A percentile compares a stretch with the other conserved stretches of the same genome.
These are phyloP conservation scores for Coecobrya sp. DNA, from an alignment of 2,888 invertebrate genomes.

Conservation along the genomic window DNA sequence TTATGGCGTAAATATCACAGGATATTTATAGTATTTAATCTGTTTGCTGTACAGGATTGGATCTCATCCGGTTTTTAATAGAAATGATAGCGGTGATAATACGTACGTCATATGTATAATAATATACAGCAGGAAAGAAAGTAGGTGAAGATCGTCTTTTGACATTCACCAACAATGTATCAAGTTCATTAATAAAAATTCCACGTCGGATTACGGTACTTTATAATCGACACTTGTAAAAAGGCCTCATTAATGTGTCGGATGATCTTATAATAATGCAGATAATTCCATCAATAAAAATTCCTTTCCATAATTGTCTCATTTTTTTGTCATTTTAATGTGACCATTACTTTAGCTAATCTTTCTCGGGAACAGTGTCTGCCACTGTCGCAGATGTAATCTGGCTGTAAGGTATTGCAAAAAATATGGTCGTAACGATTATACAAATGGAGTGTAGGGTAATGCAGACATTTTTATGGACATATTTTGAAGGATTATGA, in stretches of 20 bases:
- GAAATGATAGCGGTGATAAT: background rate
- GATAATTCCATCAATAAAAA: background rate
- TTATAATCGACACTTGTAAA: background rate
- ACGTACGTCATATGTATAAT: background rate
- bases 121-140: background rate
- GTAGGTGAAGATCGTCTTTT: conserved; percentile 16
- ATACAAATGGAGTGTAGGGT: background rate
- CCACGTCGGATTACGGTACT: background rate
- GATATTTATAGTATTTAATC: background rate
- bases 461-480: background rate
- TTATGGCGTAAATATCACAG: background rate
- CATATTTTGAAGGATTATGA: conserved; percentile 1
- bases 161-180: background rate
- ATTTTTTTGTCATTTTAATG: background rate
- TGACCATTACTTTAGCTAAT: background rate
- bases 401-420: background rate
- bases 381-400: background rate
- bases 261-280: background rate
- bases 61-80: background rate
- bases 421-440: background rate
- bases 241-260: too few species aligned
- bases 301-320: background rate
- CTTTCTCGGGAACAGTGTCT: background rate
- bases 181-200: background rate
- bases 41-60: background rate